These are phyloP conservation scores for Phengaris arion DNA, from an alignment of 2,888 invertebrate species.

Conservation along the genomic window DNA sequence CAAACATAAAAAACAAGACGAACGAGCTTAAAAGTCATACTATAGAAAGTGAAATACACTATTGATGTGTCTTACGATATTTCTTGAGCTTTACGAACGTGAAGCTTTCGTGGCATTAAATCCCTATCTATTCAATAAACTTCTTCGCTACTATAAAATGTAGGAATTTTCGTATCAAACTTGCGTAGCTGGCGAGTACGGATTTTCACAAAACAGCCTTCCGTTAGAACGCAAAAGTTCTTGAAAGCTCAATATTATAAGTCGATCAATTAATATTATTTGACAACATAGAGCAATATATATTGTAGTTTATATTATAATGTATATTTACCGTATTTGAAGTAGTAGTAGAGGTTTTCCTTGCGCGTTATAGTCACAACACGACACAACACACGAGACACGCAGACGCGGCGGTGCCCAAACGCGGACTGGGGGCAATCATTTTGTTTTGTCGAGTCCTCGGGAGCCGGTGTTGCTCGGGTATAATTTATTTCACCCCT, in stretches of 20 bases:
- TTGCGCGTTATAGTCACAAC: conserved; percentile 36
- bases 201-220: conserved; percentile 18
- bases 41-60: background rate
- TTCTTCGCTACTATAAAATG: background rate
- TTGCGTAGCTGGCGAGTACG: background rate
- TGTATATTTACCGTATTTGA: conserved; percentile 30
- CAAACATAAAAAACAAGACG: background rate
- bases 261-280: background rate
- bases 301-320: background rate
- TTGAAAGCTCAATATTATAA: conserved; percentile 13
- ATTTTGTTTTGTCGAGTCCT: conserved; percentile 46
- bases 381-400: conserved; percentile 30
- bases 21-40: background rate
- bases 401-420: conserved; percentile 32
- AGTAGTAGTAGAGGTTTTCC: conserved; percentile 23
- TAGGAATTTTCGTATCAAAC: conserved; percentile 6
- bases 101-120: background rate
- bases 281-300: background rate
- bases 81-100: background rate
- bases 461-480: conserved; percentile 40
- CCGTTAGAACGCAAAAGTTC: conserved; percentile 23
- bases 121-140: background rate
- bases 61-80: background rate
- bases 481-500: background rate
- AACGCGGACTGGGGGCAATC: conserved; percentile 47